phyloP scores from a whole-genome alignment of 1,140 invertebrate genomes.

The Caenorhabditis remanei region DNA sequence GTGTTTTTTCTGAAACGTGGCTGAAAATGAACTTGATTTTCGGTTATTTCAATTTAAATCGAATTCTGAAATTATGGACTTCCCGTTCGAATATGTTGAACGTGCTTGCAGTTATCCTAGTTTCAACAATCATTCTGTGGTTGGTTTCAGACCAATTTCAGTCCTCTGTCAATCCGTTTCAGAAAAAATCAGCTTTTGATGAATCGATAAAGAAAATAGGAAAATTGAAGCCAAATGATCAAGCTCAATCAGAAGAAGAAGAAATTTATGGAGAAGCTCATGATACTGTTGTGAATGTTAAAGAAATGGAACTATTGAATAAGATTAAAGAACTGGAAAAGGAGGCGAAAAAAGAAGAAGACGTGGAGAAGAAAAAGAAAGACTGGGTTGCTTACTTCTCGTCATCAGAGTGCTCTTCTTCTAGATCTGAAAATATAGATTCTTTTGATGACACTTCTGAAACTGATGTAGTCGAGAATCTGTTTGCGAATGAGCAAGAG shows the following conservation, averaged over 20 bases:
- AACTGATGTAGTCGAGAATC: not conserved
- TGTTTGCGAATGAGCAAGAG: not conserved
- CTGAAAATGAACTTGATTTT: no score
- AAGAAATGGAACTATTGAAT: not conserved
- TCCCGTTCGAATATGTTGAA: slow-evolving; percentile 41
- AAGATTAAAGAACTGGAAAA: not conserved
- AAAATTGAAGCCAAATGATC: not conserved
- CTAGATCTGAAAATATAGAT: not conserved
- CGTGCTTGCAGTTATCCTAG: not conserved
- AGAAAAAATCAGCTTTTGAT: no score
- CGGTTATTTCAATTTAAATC: not conserved
- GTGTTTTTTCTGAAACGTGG: no score
- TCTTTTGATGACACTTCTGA: slow-evolving; percentile 29
- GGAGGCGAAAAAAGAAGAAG: not conserved
- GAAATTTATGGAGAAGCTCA: not conserved
- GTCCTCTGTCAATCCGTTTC: no score
- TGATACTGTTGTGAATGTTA: not conserved
- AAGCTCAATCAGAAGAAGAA: not conserved
- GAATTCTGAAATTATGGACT: not conserved
- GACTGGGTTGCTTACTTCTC: not conserved
- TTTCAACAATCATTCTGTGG: slow-evolving; percentile 6
- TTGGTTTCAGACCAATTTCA: not conserved
- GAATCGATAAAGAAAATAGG: no score
- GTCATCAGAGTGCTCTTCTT: not conserved
- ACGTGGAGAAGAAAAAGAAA: not conserved